These are phyloP conservation scores for Galaxea fascicularis DNA, from an alignment of 92 coral and sea anemone species.

Conservation along the genomic window DNA sequence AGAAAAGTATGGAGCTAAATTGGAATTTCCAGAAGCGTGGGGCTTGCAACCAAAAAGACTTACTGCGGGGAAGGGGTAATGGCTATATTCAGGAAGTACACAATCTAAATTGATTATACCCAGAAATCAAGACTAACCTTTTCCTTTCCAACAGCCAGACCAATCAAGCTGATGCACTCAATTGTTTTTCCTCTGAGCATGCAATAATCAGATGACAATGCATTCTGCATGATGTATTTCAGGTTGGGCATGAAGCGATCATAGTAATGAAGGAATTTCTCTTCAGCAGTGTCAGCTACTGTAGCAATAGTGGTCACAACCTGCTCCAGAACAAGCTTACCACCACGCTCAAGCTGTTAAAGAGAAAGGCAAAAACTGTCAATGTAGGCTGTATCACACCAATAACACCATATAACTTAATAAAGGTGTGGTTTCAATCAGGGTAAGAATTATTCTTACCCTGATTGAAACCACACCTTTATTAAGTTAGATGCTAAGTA, in stretches of 20 bases:
- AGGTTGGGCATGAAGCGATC: slow-evolving; percentile 98
- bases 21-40: too few relatives aligned
- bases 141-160: slow-evolving; percentile 98
- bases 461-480: background rate
- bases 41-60: too few relatives aligned
- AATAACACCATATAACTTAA: too few relatives aligned
- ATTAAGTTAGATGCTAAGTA: too few relatives aligned
- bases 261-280: slow-evolving; percentile 86
- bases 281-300: slow-evolving; percentile 98
- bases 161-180: slow-evolving; percentile 98
- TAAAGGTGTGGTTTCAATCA: background rate
- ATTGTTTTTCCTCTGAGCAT: slow-evolving; percentile 95
- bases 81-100: too few relatives aligned
- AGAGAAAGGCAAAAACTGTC: background rate
- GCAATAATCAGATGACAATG: slow-evolving; percentile 86
- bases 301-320: slow-evolving; percentile 97
- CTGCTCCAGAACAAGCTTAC: slow-evolving; percentile 93
- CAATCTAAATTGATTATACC: too few relatives aligned
- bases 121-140: slow-evolving; percentile 55
- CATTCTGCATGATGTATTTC: slow-evolving; percentile 94
- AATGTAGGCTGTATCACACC: background rate
- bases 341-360: slow-evolving; percentile 90
- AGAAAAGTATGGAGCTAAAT: too few relatives aligned
- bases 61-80: too few relatives aligned
- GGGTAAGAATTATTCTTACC: background rate